phyloP scores from a whole-genome alignment of 1,140 invertebrate species.

The Cydia amplana region DNA sequence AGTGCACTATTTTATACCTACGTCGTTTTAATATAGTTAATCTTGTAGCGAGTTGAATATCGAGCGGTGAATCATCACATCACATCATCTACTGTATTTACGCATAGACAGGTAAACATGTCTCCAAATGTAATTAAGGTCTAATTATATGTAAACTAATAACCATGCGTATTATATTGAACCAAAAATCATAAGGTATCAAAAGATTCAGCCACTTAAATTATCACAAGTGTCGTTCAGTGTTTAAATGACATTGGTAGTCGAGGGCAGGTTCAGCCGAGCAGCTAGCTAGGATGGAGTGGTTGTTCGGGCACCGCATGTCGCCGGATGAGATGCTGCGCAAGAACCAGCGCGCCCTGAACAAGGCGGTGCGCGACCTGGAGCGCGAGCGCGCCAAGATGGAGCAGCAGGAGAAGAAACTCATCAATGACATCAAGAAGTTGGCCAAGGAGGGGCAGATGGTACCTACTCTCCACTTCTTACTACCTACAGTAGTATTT shows the following conservation, averaged over 20 bases:
- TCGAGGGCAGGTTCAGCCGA: neutral
- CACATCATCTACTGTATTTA: constrained; percentile 39
- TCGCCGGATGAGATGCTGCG: constrained; percentile 99
- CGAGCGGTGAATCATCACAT: constrained; percentile 45
- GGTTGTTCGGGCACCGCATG: constrained; percentile 97
- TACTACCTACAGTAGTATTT: no score
- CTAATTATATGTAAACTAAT: neutral
- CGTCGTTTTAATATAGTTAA: neutral
- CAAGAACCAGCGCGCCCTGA: constrained; percentile 99
- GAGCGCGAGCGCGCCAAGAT: constrained; percentile 96
- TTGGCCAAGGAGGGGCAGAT: constrained; percentile 99
- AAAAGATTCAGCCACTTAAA: neutral
- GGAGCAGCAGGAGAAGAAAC: constrained; percentile 99
- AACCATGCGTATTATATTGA: neutral
- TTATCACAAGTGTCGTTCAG: neutral
- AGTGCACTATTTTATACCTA: neutral
- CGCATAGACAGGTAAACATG: constrained; percentile 32
- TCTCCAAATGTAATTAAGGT: neutral
- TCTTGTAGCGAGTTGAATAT: neutral
- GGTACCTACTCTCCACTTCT: constrained; percentile 81
- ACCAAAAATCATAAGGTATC: neutral
- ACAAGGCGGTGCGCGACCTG: constrained; percentile 98
- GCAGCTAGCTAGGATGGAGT: constrained; percentile 87
- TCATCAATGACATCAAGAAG: constrained; percentile 99
- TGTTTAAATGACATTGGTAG: neutral